A percentile compares a stretch with the other conserved stretches of the same genome.
Evolutionary conservation across 2,113 vertebrate genomes (phyloP).

Genomic region (Ceyx margarethae): DNA sequence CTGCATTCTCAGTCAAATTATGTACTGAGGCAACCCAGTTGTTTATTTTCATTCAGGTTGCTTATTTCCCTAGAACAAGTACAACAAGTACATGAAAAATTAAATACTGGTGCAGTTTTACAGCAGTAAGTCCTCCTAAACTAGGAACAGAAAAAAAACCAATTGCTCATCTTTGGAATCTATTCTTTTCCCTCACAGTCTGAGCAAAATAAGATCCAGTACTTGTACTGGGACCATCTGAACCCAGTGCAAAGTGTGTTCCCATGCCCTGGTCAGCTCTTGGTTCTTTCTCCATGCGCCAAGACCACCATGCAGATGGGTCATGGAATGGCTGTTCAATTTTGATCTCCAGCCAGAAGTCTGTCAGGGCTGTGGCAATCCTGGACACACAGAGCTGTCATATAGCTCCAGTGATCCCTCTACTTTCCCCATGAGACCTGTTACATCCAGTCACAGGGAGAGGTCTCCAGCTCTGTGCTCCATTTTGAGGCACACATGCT

Average conservation of each 20-base stretch:
- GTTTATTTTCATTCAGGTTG: not conserved
- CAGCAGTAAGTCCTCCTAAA: not conserved
- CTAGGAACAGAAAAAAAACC: not conserved
- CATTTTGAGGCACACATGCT: not conserved
- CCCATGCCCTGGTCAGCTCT: not conserved
- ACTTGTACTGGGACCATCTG: not conserved
- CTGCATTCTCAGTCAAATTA: not conserved
- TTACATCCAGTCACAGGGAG: not conserved
- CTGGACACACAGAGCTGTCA: not conserved
- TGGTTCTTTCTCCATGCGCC: not conserved
- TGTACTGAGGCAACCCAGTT: not conserved
- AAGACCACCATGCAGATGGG: not conserved
- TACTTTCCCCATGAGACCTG: not conserved
- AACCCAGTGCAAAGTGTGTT: rapidly evolving
- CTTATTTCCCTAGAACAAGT: not conserved
- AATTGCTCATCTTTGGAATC: not conserved
- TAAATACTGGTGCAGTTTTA: not conserved
- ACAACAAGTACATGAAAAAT: not conserved
- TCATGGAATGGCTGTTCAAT: not conserved
- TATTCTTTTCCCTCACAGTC: not conserved
- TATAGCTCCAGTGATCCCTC: not conserved
- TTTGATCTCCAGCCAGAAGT: not conserved
- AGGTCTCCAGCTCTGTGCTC: not conserved
- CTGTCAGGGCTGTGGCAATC: not conserved
- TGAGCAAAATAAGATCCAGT: not conserved